Base-by-base conservation (phyloP, 1,140 invertebrate species). In the Scylla paramamosain region DNA sequence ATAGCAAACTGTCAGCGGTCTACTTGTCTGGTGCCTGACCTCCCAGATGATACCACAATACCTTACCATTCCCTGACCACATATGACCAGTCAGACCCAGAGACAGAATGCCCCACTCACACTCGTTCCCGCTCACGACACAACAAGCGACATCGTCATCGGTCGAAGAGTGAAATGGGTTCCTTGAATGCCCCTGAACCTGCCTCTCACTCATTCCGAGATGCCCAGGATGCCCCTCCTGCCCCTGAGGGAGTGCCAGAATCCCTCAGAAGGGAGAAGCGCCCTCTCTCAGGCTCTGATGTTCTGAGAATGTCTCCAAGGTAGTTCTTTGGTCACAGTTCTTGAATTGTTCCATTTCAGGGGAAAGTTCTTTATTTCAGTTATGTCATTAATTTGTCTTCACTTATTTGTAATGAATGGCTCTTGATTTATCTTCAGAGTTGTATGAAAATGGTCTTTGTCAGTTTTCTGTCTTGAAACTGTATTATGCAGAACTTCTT, bases 181-280 rank as follows among this genome's bases (percentile, higher is more conserved):
- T 88, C 94, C 86, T 88, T 95, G 84, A 95, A 86, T 95, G 94
- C 46, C 84, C 25, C 94, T 39, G 88, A 90, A 84, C 92, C 88
- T 82, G 52, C 95, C 67, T 25, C 95, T 82, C 20, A 87, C 46
- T 91, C 95, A 82, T 95, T 91, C 87, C 95, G 95, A 52, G 95
- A 91, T 90, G 84, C 59, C 92, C 92, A 90, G 88, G 95, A 95
- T 82, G 92, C 92, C 87, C 95, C 86, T 84, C 82, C 95, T 14
- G 32, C 95, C 46, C 82, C 59, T 59, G 95, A 95, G 92, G 95
- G 91, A 46, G 83, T 77, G 45, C 89, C 92, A 84, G 95, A 95
- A 46, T 86, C 95, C 46, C 92, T 93, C 29, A 95, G 95, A 98
- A 97, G 97, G 97, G 97, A 95, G 94, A 95, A 91, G 91, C 95